A percentile compares a stretch with the other conserved stretches of the same genome.
Conservation (phyloP, 2,797 vertebrate species). For the Protosalanx chinensis region DNA sequence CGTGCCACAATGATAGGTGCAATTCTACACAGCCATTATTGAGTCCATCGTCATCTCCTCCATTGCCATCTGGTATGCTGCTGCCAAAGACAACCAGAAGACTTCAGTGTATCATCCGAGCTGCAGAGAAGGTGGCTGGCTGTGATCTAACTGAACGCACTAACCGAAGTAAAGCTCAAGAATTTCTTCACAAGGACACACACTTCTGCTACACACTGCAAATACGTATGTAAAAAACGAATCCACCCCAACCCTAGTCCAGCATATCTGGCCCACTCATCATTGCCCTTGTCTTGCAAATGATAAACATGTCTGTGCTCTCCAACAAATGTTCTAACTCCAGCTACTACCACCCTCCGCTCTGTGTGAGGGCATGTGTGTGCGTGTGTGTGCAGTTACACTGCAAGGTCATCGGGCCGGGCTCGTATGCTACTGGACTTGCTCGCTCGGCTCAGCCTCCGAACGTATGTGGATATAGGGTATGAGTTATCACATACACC, state of each 20-base stretch:
- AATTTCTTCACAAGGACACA: conserved; percentile 21
- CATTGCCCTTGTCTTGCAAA: conserved; percentile 25
- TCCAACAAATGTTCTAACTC: conserved; percentile 1
- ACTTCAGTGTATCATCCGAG: too few relatives aligned
- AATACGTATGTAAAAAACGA: conserved; percentile 51
- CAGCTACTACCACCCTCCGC: conserved; percentile 16
- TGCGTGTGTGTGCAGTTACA: conserved; percentile 67
- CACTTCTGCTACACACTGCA: conserved; percentile 66
- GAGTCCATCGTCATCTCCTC: too few relatives aligned
- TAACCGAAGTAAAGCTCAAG: conserved; percentile 30
- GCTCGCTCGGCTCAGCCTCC: conserved; percentile 76
- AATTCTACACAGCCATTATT: too few relatives aligned
- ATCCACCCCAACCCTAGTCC: conserved; percentile 31
- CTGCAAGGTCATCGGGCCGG: conserved; percentile 82
- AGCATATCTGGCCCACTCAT: conserved; percentile 39
- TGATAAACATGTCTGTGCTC: conserved; percentile 10
- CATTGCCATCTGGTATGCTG: too few relatives aligned
- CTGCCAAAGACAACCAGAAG: too few relatives aligned
- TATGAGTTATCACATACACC: conserved; percentile 48
- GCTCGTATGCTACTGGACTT: conserved; percentile 76
- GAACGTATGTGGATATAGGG: conserved; percentile 61
- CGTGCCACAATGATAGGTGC: too few relatives aligned
- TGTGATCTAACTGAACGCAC: conserved; percentile 10
- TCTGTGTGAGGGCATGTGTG: not conserved
- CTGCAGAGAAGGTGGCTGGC: too few relatives aligned